Percentiles rank a stretch among this genome's conserved stretches.
Evolutionary conservation across 2,113 vertebrate genomes (phyloP).

Genomic region (Actenoides hombroni): DNA sequence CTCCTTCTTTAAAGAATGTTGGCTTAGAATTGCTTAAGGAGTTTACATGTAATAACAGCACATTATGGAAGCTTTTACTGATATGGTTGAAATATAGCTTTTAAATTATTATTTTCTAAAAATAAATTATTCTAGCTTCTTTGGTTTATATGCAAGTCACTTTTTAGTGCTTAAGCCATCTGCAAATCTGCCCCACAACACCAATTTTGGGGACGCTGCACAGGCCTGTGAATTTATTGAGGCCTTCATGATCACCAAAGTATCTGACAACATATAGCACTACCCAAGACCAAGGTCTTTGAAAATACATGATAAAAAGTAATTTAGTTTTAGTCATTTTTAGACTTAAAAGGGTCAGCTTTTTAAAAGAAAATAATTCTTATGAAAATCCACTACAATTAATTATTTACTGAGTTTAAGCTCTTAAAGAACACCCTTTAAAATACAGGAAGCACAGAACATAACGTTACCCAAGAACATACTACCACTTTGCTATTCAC

Average conservation of each 20-base stretch:
- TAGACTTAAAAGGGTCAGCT: background rate
- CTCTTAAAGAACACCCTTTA: background rate
- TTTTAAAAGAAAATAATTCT: background rate
- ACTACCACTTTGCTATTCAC: background rate
- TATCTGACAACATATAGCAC: background rate
- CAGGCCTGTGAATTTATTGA: background rate
- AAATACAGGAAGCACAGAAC: background rate
- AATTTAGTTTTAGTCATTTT: background rate
- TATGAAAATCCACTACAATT: background rate
- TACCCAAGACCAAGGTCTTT: background rate
- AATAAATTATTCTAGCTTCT: background rate
- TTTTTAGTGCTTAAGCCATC: background rate
- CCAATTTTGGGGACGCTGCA: background rate
- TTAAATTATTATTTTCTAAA: background rate
- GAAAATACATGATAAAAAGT: background rate
- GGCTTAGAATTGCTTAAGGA: background rate
- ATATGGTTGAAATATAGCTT: background rate
- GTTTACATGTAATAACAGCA: background rate
- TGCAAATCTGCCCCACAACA: background rate
- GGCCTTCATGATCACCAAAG: background rate
- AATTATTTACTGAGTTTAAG: background rate
- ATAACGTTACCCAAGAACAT: background rate
- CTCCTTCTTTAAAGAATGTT: background rate
- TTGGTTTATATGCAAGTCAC: background rate
- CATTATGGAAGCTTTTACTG: background rate